Base-by-base conservation (phyloP, 2,113 vertebrate species). In the Eleginops maclovinus region DNA sequence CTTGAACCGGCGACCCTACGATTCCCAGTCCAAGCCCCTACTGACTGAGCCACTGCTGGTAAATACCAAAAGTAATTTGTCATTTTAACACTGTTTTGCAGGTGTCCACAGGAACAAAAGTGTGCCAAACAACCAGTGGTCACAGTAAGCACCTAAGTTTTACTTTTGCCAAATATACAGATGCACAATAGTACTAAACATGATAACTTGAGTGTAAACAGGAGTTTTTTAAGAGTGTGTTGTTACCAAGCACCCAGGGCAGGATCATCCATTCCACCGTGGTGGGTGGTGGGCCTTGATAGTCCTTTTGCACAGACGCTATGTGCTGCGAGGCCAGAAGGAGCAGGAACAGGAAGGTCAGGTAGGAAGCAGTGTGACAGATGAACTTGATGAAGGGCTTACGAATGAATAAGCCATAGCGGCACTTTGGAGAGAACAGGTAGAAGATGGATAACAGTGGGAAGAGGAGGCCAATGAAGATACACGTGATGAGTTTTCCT, bases 381-480 rank as follows among this genome's bases (percentile, higher is more conserved):
- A 99, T 99, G 93, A 99, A 99, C 95, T 99, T 99, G 94, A 99
- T 97, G 93, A 99, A 99, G 81, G 98, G 98, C 88, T 97, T 99
- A 84, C 96, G 95, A 92, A 99, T 99, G 94, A 99, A 98, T 11
- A 97, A 93, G 80, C 98, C 97, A 7, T 96, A 90, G 12, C 94
- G 96, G 91, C 96, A 99, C 93, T 97, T 99, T 40, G 98, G 98
- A 60, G 93, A 94, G 84, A 98, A 94, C 91, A 99, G 90, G 93
- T 99, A 99, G 92, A 96, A 96, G 79, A 98, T 90, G 80, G 95
- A 99, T 89, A 99, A 95, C 82, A 98, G 77, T 0, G 98, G 98
- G 68, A 98, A 99, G 84, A 98, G 94, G 4, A 99, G 94, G 92
- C 98, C 98, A 65, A 99, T 96, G 75, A 97, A 94, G 91, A 98